These are phyloP conservation scores for Junonia oenone DNA, from an alignment of 2,888 invertebrate species.

Conservation along the genomic window DNA sequence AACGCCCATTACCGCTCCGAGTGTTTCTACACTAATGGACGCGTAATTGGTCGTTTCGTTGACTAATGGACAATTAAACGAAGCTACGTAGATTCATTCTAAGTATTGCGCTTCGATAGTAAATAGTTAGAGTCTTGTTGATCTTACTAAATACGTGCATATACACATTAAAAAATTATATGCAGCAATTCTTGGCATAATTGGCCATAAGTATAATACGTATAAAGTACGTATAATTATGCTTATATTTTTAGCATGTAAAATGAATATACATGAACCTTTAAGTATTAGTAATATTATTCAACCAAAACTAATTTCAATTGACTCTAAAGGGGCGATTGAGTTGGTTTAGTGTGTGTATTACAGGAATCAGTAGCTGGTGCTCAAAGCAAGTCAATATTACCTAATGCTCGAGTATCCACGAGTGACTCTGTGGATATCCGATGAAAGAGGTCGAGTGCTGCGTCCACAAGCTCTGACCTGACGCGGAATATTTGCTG, in stretches of 20 bases:
- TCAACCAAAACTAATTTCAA: background rate
- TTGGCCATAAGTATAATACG: background rate
- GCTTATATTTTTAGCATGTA: too few relatives aligned
- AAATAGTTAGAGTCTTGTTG: constrained; percentile 20
- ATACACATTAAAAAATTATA: too few relatives aligned
- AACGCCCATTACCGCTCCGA: constrained; percentile 20
- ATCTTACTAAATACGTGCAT: constrained; percentile 10
- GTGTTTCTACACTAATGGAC: constrained; percentile 54
- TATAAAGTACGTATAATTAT: too few relatives aligned
- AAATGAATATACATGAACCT: too few relatives aligned
- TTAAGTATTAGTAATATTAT: too few relatives aligned
- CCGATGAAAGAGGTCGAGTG: constrained; percentile 57
- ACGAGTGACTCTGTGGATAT: constrained; percentile 34
- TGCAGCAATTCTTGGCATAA: too few relatives aligned
- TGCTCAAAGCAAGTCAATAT: constrained; percentile 30
- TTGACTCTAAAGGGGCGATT: background rate
- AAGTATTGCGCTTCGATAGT: constrained; percentile 30
- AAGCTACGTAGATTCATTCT: constrained; percentile 35
- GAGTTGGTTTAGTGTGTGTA: background rate
- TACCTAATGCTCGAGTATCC: constrained; percentile 33
- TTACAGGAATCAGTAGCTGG: constrained; percentile 23
- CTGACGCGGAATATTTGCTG: constrained; percentile 33
- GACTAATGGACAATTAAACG: constrained; percentile 73
- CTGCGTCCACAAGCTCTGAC: constrained; percentile 48
- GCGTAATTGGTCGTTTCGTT: constrained; percentile 72